Evolutionary conservation across 2,113 vertebrate species (phyloP).

Genomic region (Prochilodus magdalenae): DNA sequence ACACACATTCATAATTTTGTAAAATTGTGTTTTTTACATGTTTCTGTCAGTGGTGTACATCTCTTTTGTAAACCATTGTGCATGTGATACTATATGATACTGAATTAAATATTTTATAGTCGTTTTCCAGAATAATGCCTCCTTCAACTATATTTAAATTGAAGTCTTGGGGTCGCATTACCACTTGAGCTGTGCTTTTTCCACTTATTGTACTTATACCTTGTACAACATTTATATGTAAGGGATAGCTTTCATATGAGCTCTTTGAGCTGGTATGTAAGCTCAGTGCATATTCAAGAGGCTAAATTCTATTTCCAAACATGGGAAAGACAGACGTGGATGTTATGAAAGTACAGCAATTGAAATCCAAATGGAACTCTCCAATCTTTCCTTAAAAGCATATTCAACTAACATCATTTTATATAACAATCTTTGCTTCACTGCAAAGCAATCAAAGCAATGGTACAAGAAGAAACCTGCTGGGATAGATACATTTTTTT

Average conservation of each 20-base stretch:
- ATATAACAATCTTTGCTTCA: conserved; percentile 14
- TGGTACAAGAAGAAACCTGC: conserved; percentile 21
- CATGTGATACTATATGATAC: no score
- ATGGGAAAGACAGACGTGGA: background rate
- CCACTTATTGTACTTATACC: no score
- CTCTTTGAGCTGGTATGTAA: background rate
- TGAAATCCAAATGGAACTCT: conserved; percentile 7
- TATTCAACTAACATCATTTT: background rate
- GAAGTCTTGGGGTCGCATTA: no score
- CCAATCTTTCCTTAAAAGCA: background rate
- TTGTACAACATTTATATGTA: background rate
- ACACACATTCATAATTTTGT: no score
- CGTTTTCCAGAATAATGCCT: no score
- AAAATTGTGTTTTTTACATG: no score
- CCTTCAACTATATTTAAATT: no score
- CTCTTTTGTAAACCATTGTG: no score
- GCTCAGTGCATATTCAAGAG: background rate
- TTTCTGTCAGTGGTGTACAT: no score
- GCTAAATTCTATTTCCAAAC: background rate
- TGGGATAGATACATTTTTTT: conserved; percentile 8
- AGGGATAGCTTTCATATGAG: background rate
- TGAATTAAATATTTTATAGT: no score
- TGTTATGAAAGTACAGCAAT: conserved; percentile 2
- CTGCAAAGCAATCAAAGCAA: conserved; percentile 18
- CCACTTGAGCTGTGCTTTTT: background rate